phyloP scores from a whole-genome alignment of 2,113 vertebrate species.

The Calyptomena viridis region DNA sequence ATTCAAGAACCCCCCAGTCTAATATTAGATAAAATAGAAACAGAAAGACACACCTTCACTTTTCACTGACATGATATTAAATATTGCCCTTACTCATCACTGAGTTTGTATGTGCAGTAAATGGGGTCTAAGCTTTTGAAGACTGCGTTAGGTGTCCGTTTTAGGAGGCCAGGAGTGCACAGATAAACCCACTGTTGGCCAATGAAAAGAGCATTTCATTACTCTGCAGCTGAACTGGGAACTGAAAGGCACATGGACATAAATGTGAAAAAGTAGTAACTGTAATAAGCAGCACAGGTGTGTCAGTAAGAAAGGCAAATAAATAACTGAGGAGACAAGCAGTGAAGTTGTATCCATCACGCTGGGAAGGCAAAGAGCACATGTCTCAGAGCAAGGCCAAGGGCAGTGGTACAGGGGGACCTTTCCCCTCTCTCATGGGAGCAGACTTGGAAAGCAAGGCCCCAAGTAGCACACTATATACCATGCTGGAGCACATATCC shows the following conservation, averaged over 20 bases:
- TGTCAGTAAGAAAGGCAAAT: neutral
- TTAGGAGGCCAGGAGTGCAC: neutral
- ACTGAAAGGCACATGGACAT: neutral
- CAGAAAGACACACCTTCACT: neutral
- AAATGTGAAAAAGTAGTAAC: neutral
- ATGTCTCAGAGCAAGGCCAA: neutral
- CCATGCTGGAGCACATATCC: neutral
- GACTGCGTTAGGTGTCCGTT: neutral
- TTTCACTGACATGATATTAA: neutral
- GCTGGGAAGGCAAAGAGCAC: neutral
- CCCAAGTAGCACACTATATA: fast-evolving
- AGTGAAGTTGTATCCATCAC: neutral
- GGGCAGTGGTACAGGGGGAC: neutral
- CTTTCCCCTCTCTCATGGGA: neutral
- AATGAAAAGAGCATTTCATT: neutral
- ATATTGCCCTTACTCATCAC: neutral
- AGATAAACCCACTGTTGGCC: neutral
- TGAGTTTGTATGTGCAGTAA: neutral
- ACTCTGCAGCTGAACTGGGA: neutral
- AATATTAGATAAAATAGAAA: neutral
- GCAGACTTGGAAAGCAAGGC: neutral
- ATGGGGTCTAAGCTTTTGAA: neutral
- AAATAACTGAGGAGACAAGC: neutral
- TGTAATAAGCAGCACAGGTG: neutral
- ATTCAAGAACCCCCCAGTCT: neutral